Percentiles rank a stretch among this genome's conserved stretches.
Evolutionary conservation across 2,797 vertebrate genomes (phyloP).

Genomic region (Podarcis lilfordi): DNA sequence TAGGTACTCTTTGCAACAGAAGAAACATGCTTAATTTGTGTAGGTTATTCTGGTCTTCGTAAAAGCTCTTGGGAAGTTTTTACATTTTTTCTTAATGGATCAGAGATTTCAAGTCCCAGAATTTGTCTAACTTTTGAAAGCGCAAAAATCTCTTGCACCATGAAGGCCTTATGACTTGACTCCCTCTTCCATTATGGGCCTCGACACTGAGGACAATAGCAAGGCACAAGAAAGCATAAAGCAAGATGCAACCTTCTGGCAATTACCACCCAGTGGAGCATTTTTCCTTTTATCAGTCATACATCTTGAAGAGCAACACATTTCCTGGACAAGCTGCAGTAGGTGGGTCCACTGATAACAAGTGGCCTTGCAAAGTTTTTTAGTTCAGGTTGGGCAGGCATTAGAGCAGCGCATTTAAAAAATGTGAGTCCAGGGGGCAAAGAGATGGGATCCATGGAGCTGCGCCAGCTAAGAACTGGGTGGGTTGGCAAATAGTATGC

Average conservation of each 20-base stretch:
- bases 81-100: background rate
- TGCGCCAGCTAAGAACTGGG: background rate
- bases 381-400: background rate
- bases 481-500: background rate
- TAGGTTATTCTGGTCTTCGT: fast-evolving
- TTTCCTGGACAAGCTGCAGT: fast-evolving
- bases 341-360: fast-evolving
- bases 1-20: background rate
- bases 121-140: background rate
- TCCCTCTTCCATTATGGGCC: background rate
- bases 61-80: background rate
- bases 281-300: fast-evolving
- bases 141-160: constrained; percentile 67
- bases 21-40: background rate
- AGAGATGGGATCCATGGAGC: too few relatives aligned
- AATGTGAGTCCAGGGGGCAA: too few relatives aligned
- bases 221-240: background rate
- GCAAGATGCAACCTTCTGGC: background rate
- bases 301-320: fast-evolving
- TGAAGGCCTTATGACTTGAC: background rate
- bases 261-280: background rate
- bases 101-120: background rate
- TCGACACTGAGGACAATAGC: constrained; percentile 9
- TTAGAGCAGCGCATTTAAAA: background rate
- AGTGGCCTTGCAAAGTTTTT: background rate